A percentile compares a stretch with the other conserved stretches of the same genome.
Evolutionary conservation across 2,888 invertebrate genomes (phyloP).

Genomic region (Notocelia uddmanniana): DNA sequence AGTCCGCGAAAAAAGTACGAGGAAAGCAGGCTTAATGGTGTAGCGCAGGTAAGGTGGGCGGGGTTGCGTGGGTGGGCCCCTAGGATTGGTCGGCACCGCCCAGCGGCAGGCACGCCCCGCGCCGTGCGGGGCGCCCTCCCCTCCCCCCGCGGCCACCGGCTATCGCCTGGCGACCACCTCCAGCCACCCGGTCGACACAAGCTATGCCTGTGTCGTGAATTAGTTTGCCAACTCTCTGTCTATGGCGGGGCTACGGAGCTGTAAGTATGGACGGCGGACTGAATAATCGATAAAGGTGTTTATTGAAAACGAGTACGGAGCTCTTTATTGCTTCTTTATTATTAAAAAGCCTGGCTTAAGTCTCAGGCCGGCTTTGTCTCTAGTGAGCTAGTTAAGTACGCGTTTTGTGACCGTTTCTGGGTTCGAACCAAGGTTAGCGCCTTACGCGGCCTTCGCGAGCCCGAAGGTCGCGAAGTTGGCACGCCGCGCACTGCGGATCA

Average conservation of each 20-base stretch:
- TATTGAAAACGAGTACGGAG: slow-evolving; percentile 85
- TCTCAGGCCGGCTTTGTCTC: slow-evolving; percentile 3
- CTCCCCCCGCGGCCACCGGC: slow-evolving; percentile 63
- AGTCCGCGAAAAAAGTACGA: slow-evolving; percentile 84
- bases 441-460: slow-evolving; percentile 5
- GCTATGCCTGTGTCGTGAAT: slow-evolving; percentile 86
- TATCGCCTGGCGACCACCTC: slow-evolving; percentile 80
- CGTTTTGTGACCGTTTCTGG: slow-evolving; percentile 13
- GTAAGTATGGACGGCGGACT: slow-evolving; percentile 84
- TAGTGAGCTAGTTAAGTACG: not conserved
- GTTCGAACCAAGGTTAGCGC: not conserved
- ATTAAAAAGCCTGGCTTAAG: slow-evolving; percentile 69
- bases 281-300: slow-evolving; percentile 87
- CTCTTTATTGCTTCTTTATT: slow-evolving; percentile 84
- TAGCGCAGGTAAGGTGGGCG: slow-evolving; percentile 85
- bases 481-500: slow-evolving; percentile 40
- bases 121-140: slow-evolving; percentile 55
- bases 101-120: slow-evolving; percentile 78
- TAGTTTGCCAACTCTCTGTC: slow-evolving; percentile 86
- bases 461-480: slow-evolving; percentile 40
- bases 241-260: slow-evolving; percentile 83
- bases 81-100: slow-evolving; percentile 83
- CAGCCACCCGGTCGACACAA: slow-evolving; percentile 74
- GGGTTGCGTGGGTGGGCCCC: slow-evolving; percentile 77
- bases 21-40: slow-evolving; percentile 82